These are phyloP conservation scores for Catharus ustulatus DNA, from an alignment of 2,797 vertebrate genomes.

Conservation along the genomic window DNA sequence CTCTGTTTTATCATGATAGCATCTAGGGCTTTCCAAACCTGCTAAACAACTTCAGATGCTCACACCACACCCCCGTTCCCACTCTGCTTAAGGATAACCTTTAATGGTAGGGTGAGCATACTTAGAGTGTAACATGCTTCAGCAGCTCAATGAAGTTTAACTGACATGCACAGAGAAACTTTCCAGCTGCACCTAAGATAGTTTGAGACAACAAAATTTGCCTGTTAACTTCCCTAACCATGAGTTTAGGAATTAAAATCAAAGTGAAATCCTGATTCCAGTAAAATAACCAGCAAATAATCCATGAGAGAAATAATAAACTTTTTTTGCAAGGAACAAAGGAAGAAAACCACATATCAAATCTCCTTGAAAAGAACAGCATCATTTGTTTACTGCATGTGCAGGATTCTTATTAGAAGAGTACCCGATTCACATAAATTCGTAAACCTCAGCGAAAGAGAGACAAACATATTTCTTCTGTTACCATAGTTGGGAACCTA, in stretches of 20 bases:
- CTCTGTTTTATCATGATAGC: background rate
- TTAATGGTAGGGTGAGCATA: background rate
- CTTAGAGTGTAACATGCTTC: background rate
- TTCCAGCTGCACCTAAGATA: background rate
- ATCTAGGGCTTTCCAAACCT: background rate
- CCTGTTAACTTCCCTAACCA: background rate
- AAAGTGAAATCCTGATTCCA: background rate
- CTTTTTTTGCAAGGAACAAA: background rate
- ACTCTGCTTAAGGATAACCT: background rate
- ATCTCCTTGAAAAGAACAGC: background rate
- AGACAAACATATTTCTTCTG: background rate
- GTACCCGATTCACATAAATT: background rate
- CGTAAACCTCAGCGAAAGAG: background rate
- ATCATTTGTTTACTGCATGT: background rate
- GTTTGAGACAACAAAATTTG: background rate
- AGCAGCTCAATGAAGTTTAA: background rate
- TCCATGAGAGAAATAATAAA: background rate
- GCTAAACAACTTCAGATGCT: background rate
- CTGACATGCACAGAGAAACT: background rate
- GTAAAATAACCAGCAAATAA: background rate
- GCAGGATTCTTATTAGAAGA: background rate
- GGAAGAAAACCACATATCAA: background rate
- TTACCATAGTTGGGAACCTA: background rate
- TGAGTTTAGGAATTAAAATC: background rate
- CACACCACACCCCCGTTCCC: background rate